These are phyloP conservation scores for Perccottus glenii DNA, from an alignment of 2,113 vertebrate genomes.

Conservation along the genomic window DNA sequence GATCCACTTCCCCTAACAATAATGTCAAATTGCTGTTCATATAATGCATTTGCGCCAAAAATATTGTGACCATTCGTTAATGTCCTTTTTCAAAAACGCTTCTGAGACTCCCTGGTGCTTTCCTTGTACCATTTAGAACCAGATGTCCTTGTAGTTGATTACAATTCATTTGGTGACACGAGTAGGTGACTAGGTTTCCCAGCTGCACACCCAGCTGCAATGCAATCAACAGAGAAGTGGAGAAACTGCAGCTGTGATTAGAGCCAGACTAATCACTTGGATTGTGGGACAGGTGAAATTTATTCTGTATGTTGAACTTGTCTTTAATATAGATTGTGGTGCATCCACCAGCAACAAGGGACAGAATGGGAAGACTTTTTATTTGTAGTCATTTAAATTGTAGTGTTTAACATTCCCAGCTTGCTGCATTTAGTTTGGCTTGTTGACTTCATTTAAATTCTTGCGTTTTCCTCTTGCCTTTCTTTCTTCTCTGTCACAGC, in stretches of 20 bases:
- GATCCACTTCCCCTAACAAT: neutral
- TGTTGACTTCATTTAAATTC: conserved; percentile 20
- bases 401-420: conserved; percentile 2
- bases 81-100: conserved; percentile 33
- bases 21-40: neutral
- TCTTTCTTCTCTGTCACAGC: conserved; percentile 50
- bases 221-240: conserved; percentile 60
- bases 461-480: conserved; percentile 19
- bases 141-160: conserved; percentile 67
- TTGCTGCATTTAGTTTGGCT: neutral
- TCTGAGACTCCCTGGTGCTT: conserved; percentile 25
- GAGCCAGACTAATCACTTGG: conserved; percentile 25
- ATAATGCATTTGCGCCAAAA: neutral
- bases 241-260: conserved; percentile 67
- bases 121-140: conserved; percentile 42
- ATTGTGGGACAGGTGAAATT: conserved; percentile 14
- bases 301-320: conserved; percentile 15
- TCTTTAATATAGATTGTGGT: conserved; percentile 7
- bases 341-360: conserved; percentile 5
- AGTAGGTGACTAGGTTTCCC: conserved; percentile 37
- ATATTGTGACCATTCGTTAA: neutral
- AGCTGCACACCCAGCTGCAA: conserved; percentile 68
- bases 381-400: neutral
- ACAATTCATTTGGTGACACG: conserved; percentile 47
- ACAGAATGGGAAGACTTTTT: neutral